Evolutionary conservation across 2,797 vertebrate species (phyloP).

Genomic region (Pempheris klunzingeri): DNA sequence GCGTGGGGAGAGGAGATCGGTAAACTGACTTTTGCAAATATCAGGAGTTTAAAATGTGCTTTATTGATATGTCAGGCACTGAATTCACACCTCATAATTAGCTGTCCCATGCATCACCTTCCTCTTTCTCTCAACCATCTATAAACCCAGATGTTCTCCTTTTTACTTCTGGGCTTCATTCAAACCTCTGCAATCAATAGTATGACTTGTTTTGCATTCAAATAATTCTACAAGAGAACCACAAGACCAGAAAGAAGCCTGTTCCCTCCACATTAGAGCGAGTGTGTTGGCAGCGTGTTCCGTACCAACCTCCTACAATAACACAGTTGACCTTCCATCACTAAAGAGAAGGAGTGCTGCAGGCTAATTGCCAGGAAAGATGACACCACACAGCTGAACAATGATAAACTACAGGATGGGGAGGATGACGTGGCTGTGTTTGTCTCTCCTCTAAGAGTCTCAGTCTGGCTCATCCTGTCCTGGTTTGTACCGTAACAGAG

Average conservation of each 20-base stretch:
- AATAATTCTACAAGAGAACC: constrained; percentile 22
- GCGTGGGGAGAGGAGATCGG: background rate
- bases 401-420: constrained; percentile 54
- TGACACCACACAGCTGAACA: constrained; percentile 62
- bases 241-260: background rate
- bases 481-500: constrained; percentile 10
- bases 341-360: constrained; percentile 40
- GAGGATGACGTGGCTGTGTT: constrained; percentile 41
- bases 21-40: constrained; percentile 34
- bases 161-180: constrained; percentile 40
- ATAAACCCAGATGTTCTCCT: constrained; percentile 15
- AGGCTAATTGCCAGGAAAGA: constrained; percentile 58
- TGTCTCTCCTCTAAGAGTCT: constrained; percentile 18
- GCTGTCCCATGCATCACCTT: constrained; percentile 27
- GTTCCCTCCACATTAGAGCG: constrained; percentile 5
- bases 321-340: constrained; percentile 44
- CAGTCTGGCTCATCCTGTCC: constrained; percentile 24
- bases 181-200: constrained; percentile 38
- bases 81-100: constrained; percentile 40
- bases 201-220: constrained; percentile 21
- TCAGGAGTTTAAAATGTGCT: constrained; percentile 41
- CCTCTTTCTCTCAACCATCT: constrained; percentile 2
- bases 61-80: constrained; percentile 40
- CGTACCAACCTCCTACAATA: constrained; percentile 50
- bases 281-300: constrained; percentile 30